A percentile compares a stretch with the other conserved stretches of the same genome.
Conservation (phyloP, 64 coral and sea anemone species). For the Platygyra sinensis region DNA sequence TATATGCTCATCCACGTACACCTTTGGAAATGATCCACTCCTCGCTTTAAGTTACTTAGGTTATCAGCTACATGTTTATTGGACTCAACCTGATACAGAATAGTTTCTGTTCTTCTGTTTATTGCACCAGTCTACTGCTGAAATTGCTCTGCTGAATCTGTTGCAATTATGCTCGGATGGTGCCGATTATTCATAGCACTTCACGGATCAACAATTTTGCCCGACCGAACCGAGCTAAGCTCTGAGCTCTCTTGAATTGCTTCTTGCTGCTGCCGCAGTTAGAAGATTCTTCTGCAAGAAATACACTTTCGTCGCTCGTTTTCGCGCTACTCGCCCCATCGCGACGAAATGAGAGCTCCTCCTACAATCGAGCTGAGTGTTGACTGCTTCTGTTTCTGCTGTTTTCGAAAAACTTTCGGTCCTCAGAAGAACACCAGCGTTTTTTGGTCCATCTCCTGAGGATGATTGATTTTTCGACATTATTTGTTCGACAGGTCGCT, state of each 20-base stretch:
- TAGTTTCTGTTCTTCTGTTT: neutral
- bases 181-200: neutral
- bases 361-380: neutral
- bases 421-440: too few relatives aligned
- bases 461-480: too few relatives aligned
- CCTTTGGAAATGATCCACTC: neutral
- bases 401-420: too few relatives aligned
- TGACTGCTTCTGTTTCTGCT: conserved; percentile 6
- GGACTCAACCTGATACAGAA: conserved; percentile 19
- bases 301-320: conserved; percentile 10
- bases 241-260: neutral
- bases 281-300: conserved; percentile 38
- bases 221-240: too few relatives aligned
- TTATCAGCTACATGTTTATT: neutral
- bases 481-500: too few relatives aligned
- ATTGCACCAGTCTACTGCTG: neutral
- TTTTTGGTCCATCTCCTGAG: too few relatives aligned
- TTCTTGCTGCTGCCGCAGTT: neutral
- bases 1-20: neutral
- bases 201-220: neutral
- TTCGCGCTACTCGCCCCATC: too few relatives aligned
- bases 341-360: neutral
- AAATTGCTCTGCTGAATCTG: neutral
- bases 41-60: neutral
- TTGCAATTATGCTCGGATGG: neutral